A percentile compares a stretch with the other conserved stretches of the same genome.
phyloP scores from a whole-genome alignment of 2,113 vertebrate species.

The Genyomyrus donnyi region DNA sequence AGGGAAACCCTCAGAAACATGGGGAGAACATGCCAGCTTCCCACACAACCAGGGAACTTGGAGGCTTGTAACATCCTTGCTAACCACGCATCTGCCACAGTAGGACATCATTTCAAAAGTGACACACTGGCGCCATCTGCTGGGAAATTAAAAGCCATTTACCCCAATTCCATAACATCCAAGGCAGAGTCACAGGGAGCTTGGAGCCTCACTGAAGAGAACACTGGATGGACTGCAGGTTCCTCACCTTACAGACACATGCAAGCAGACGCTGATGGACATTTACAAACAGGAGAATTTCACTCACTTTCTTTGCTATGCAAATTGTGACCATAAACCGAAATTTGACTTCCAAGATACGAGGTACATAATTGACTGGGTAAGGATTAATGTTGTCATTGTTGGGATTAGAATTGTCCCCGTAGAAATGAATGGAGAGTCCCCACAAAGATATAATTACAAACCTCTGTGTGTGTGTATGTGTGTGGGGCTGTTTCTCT shows the following conservation, averaged over 20 bases:
- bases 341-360: no score
- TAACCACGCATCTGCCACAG: not conserved
- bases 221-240: not conserved
- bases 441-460: no score
- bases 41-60: not conserved
- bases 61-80: not conserved
- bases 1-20: not conserved
- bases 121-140: not conserved
- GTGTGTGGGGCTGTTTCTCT: not conserved
- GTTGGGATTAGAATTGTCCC: no score
- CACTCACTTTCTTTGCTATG: not conserved
- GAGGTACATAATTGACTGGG: no score
- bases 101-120: not conserved
- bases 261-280: not conserved
- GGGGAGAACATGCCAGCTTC: not conserved
- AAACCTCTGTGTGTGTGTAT: not conserved
- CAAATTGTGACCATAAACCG: not conserved
- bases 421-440: no score
- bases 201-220: not conserved
- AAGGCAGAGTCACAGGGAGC: not conserved
- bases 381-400: not conserved
- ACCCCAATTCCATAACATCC: not conserved
- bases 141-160: not conserved
- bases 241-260: not conserved
- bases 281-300: not conserved